phyloP scores from a whole-genome alignment of 2,113 vertebrate genomes.

The Cavia porcellus region DNA sequence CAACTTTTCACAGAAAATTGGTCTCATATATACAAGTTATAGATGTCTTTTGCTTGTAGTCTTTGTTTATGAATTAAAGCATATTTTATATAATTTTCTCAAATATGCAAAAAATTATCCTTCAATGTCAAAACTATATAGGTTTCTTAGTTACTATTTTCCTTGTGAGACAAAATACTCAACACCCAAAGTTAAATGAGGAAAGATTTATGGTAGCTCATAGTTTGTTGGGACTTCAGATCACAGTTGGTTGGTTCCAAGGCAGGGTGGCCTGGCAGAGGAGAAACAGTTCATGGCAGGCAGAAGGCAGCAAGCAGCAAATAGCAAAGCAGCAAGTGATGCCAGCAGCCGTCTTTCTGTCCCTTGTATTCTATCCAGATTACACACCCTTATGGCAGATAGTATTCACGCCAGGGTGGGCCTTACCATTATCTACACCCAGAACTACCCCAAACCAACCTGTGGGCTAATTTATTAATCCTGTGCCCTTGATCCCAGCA shows the following conservation, averaged over 20 bases:
- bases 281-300: background rate
- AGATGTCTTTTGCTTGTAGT: background rate
- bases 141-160: background rate
- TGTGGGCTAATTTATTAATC: background rate
- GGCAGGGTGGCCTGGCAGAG: background rate
- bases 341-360: background rate
- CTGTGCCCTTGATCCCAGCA: background rate
- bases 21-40: background rate
- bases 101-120: background rate
- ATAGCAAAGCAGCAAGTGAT: background rate
- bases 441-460: background rate
- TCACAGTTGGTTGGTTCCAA: background rate
- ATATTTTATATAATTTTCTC: background rate
- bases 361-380: background rate
- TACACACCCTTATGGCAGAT: background rate
- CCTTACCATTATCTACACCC: background rate
- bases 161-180: background rate
- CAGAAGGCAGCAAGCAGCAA: background rate
- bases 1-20: background rate
- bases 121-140: background rate
- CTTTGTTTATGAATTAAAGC: constrained; percentile 44
- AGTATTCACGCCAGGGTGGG: background rate
- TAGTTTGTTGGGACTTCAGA: background rate
- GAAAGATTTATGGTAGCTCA: background rate
- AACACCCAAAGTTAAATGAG: background rate